phyloP scores from a whole-genome alignment of 2,113 vertebrate species.

The Cavia porcellus region DNA sequence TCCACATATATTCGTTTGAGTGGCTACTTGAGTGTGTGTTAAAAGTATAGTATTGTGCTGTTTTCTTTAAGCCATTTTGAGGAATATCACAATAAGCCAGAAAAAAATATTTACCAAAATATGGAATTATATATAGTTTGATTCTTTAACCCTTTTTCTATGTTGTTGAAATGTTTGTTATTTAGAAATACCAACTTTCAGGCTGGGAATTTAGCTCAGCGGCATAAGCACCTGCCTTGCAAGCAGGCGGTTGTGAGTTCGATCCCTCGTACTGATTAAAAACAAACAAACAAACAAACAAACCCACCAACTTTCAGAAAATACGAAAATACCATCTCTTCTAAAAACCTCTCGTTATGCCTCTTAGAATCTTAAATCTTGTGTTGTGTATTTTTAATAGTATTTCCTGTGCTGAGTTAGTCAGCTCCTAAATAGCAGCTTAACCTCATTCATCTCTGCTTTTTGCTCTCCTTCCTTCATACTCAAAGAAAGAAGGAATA shows the following conservation, averaged over 20 bases:
- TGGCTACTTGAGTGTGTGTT: not conserved
- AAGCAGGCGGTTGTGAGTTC: too few relatives aligned
- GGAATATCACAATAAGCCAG: not conserved
- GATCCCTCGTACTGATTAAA: too few relatives aligned
- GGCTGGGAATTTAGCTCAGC: too few relatives aligned
- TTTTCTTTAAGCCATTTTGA: slow-evolving; percentile 60
- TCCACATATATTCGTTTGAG: not conserved
- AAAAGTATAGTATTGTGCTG: not conserved
- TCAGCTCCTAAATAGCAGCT: not conserved
- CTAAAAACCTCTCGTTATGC: not conserved
- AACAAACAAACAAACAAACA: too few relatives aligned
- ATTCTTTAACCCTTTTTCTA: slow-evolving; percentile 39
- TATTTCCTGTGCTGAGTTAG: not conserved
- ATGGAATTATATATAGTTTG: not conserved
- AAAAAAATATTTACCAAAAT: slow-evolving; percentile 23
- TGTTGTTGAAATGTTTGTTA: slow-evolving; percentile 24
- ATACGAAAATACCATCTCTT: not conserved
- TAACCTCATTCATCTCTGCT: not conserved
- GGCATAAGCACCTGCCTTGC: too few relatives aligned
- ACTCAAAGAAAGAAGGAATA: not conserved
- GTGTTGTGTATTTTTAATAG: not conserved
- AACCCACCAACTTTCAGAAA: not conserved
- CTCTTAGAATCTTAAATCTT: not conserved
- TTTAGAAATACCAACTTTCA: slow-evolving; percentile 23
- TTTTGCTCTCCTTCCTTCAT: not conserved